Evolutionary conservation across 2,797 vertebrate genomes (phyloP).

Genomic region (Neomorphus geoffroyi): DNA sequence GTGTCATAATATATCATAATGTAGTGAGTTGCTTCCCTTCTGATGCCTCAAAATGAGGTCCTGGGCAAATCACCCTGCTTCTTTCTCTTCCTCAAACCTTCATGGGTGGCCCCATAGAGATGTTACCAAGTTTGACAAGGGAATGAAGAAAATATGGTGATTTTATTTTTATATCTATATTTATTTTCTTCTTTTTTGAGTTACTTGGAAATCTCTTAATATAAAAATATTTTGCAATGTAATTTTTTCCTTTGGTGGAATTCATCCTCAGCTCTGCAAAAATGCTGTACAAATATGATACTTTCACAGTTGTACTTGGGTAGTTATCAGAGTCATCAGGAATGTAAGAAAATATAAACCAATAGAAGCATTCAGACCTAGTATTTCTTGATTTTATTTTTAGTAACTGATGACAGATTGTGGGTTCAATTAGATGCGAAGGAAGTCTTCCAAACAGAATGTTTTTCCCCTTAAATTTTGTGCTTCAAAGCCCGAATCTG

Average conservation of each 20-base stretch:
- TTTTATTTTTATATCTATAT: not conserved
- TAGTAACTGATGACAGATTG: not conserved
- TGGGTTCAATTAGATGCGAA: not conserved
- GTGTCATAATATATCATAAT: not conserved
- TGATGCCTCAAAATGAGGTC: not conserved
- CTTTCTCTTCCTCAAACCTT: not conserved
- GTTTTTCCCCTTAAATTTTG: not conserved
- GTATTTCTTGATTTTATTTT: constrained; percentile 39
- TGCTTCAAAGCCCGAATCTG: not conserved
- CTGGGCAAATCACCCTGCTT: not conserved
- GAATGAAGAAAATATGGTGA: not conserved
- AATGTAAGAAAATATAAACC: not conserved
- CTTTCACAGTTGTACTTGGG: not conserved
- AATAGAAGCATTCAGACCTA: not conserved
- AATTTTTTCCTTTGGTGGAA: not conserved
- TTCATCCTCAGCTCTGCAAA: not conserved
- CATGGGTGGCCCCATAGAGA: not conserved
- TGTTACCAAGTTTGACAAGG: not conserved
- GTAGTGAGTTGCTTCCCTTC: not conserved
- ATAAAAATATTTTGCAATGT: not conserved
- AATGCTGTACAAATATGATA: not conserved
- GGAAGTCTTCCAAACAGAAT: not conserved
- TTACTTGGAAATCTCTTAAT: not conserved
- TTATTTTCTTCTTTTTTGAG: not conserved
- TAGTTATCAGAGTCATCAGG: not conserved